Conservation (phyloP, 2,888 invertebrate genomes). For the Tenthredo scrophulariae region DNA sequence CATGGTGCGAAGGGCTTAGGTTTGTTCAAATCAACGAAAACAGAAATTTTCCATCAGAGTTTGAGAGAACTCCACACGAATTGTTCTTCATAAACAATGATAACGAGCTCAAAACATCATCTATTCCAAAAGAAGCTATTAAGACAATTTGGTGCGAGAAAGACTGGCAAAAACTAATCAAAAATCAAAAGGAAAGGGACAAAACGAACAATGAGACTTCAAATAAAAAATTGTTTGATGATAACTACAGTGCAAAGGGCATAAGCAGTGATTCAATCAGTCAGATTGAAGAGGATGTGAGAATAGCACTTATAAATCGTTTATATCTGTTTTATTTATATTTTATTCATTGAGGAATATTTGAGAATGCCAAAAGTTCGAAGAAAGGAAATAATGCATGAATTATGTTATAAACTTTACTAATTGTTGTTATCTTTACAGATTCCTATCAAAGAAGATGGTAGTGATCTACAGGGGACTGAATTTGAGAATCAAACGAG, state of each 20-base stretch:
- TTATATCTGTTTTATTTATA: too few relatives aligned
- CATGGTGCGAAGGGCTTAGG: slow-evolving; percentile 67
- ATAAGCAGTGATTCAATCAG: background rate
- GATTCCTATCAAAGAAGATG: slow-evolving; percentile 51
- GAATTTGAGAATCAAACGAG: slow-evolving; percentile 29
- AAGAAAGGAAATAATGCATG: background rate
- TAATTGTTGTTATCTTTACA: slow-evolving; percentile 33
- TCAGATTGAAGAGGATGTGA: slow-evolving; percentile 9
- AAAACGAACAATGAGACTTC: slow-evolving; percentile 10
- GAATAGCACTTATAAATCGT: background rate
- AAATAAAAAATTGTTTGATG: background rate
- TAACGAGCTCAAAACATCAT: slow-evolving; percentile 59
- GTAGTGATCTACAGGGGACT: slow-evolving; percentile 35
- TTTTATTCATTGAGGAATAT: background rate
- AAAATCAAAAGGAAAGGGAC: background rate
- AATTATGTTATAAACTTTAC: background rate
- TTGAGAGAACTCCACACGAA: slow-evolving; percentile 66
- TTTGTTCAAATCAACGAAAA: slow-evolving; percentile 68
- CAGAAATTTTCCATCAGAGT: slow-evolving; percentile 60
- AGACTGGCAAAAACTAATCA: slow-evolving; percentile 58
- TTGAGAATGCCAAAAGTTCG: background rate
- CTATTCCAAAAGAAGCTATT: slow-evolving; percentile 47
- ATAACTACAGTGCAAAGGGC: slow-evolving; percentile 3
- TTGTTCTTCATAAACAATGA: slow-evolving; percentile 64
- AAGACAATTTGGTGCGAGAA: slow-evolving; percentile 60